phyloP scores from a whole-genome alignment of 2,113 vertebrate genomes.

The Tragulus kanchil region DNA sequence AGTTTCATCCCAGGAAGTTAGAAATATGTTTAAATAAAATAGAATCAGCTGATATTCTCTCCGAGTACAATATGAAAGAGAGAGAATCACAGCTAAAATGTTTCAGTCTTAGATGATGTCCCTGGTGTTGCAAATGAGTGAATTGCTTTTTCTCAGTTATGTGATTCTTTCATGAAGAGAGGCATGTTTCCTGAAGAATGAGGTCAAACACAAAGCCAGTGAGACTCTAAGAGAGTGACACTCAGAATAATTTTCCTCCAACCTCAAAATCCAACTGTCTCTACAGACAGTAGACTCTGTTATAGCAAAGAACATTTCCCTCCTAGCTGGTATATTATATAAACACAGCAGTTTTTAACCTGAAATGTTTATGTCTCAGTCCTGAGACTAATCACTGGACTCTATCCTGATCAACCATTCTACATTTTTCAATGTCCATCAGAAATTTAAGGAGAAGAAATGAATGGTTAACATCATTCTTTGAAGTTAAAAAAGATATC shows the following conservation, averaged over 20 bases:
- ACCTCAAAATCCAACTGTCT: background rate
- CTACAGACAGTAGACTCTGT: background rate
- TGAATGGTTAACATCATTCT: background rate
- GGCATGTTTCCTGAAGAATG: background rate
- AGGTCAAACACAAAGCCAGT: background rate
- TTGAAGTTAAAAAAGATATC: background rate
- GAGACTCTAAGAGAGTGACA: background rate
- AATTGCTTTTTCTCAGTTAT: background rate
- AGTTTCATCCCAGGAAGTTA: slow-evolving; percentile 55
- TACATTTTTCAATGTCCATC: background rate
- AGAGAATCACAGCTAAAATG: background rate
- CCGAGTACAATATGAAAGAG: slow-evolving; percentile 46
- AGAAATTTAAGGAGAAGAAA: background rate
- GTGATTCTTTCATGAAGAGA: background rate
- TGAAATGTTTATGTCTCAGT: background rate
- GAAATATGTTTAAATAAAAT: slow-evolving; percentile 56
- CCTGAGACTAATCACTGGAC: background rate
- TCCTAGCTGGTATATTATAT: background rate
- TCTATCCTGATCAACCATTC: background rate
- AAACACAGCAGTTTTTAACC: background rate
- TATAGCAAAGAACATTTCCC: background rate
- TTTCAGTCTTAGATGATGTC: background rate
- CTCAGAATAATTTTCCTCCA: background rate
- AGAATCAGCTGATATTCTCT: slow-evolving; percentile 27
- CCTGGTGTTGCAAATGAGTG: background rate